phyloP scores from a whole-genome alignment of 2,888 invertebrate species.

The Anarsia innoxiella region DNA sequence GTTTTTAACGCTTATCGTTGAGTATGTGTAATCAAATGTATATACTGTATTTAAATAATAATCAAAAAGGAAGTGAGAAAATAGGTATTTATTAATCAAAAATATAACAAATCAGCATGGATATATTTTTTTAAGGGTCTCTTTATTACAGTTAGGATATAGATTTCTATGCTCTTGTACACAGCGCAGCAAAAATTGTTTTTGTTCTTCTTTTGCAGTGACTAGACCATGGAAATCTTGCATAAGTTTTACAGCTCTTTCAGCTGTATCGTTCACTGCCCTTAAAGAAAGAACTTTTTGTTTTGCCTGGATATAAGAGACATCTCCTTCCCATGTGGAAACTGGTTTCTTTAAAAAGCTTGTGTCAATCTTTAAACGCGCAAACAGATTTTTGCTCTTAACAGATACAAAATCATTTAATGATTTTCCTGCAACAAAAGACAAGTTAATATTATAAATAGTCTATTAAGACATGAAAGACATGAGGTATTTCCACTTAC shows the following conservation, averaged over 20 bases:
- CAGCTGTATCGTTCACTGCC: constrained; percentile 18
- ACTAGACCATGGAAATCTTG: constrained; percentile 21
- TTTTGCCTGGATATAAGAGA: constrained; percentile 12
- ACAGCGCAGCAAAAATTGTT: constrained; percentile 17
- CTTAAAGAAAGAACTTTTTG: constrained; percentile 10
- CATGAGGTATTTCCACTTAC: neutral
- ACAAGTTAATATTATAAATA: neutral
- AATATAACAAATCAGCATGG: constrained; percentile 2
- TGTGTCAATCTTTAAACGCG: constrained; percentile 10
- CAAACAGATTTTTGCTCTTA: constrained; percentile 14
- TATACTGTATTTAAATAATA: constrained; percentile 1
- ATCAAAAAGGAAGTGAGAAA: neutral
- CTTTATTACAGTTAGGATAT: constrained; percentile 15
- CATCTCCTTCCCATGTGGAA: constrained; percentile 16
- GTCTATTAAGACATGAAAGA: neutral
- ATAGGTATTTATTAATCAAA: neutral
- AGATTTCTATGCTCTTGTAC: constrained; percentile 11
- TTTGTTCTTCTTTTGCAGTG: constrained; percentile 18
- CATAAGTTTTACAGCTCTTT: constrained; percentile 20
- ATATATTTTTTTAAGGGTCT: constrained; percentile 12
- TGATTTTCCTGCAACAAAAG: constrained; percentile 13
- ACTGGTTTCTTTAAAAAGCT: constrained; percentile 12
- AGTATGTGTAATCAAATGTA: neutral
- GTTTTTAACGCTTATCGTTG: neutral
- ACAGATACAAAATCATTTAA: constrained; percentile 16